Percentiles rank a stretch among this genome's conserved stretches.
Conservation (phyloP, 2,888 invertebrate species). For the Steinernema hermaphroditum region DNA sequence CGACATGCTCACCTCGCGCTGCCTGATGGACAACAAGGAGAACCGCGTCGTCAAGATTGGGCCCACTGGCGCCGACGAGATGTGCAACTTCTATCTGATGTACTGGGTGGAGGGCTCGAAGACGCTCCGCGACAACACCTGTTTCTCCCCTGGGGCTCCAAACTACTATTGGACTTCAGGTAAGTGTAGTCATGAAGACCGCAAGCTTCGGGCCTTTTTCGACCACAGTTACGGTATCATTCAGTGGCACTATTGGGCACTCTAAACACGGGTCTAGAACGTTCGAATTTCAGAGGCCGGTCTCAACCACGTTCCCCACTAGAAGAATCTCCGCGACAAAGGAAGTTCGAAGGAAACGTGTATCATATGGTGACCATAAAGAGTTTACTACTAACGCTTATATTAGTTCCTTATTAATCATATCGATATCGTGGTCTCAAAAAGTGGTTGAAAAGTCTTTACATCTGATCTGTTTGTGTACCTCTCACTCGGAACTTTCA, state of each 20-base stretch:
- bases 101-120: conserved; percentile 61
- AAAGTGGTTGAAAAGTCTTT: too few species aligned
- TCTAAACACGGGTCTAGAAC: not conserved
- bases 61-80: conserved; percentile 66
- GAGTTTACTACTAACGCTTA: not conserved
- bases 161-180: conserved; percentile 59
- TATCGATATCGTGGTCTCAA: too few species aligned
- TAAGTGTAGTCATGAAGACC: not conserved
- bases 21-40: conserved; percentile 63
- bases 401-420: too few species aligned
- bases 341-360: not conserved
- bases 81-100: conserved; percentile 68
- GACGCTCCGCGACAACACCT: conserved; percentile 56
- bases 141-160: conserved; percentile 64
- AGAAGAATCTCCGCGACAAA: not conserved
- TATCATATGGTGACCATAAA: not conserved
- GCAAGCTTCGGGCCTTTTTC: not conserved
- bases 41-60: conserved; percentile 58
- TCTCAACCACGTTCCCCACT: conserved; percentile 61
- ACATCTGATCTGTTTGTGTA: too few species aligned
- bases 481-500: conserved; percentile 31
- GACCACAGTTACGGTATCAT: too few species aligned
- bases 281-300: conserved; percentile 54
- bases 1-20: conserved; percentile 73
- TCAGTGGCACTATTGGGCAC: not conserved